Conservation (phyloP, 2,113 vertebrate genomes). For the Podarcis raffonei region DNA sequence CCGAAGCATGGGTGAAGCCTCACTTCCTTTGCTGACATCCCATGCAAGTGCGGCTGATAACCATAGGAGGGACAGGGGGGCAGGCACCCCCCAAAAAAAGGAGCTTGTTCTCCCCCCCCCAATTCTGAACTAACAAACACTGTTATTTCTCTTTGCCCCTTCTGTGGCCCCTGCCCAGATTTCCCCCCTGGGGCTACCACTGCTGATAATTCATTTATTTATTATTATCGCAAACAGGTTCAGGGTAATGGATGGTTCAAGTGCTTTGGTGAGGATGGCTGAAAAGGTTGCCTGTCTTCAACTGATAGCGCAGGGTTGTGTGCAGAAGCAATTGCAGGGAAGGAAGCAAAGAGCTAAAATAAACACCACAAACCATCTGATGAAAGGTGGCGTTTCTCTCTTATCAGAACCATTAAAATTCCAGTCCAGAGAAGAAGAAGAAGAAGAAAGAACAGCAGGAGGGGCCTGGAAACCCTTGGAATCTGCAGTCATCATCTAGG, state of each 20-base stretch:
- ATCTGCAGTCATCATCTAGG: slow-evolving; percentile 26
- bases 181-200: too few relatives aligned
- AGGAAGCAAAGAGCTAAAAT: slow-evolving; percentile 61
- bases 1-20: not conserved
- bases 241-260: slow-evolving; percentile 9
- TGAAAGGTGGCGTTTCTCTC: slow-evolving; percentile 44
- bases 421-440: slow-evolving; percentile 38
- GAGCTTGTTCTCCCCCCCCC: too few relatives aligned
- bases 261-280: slow-evolving; percentile 56
- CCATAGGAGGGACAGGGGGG: too few relatives aligned
- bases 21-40: slow-evolving; percentile 51
- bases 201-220: slow-evolving; percentile 8
- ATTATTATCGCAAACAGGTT: slow-evolving; percentile 28
- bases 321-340: slow-evolving; percentile 32
- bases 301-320: slow-evolving; percentile 40
- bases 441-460: not conserved
- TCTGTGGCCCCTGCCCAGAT: too few relatives aligned
- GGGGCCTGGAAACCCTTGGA: slow-evolving; percentile 41
- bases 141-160: too few relatives aligned
- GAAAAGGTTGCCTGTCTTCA: slow-evolving; percentile 61
- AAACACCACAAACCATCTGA: slow-evolving; percentile 60
- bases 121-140: too few relatives aligned
- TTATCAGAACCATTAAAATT: slow-evolving; percentile 69
- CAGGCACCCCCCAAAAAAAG: too few relatives aligned
- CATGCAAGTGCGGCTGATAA: slow-evolving; percentile 48